Base-by-base conservation (phyloP, 2,797 vertebrate genomes). In the Loris lydekkerianus region DNA sequence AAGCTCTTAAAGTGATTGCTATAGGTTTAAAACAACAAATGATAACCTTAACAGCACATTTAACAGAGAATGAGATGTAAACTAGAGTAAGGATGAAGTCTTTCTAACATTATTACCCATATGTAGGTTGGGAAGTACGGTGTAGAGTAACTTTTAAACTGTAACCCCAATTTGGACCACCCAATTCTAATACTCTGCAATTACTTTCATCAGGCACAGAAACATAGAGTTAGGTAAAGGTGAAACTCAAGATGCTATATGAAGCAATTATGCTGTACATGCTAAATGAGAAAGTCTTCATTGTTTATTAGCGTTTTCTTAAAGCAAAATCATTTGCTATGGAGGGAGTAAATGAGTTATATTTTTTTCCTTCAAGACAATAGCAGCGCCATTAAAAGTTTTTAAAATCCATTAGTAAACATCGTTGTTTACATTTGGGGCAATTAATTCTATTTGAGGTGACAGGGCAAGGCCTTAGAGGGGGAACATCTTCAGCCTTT, bases 371-470 rank as follows among this genome's bases (percentile, higher is more conserved):
- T 91, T 91, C 58, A 77, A 95, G 84, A 80, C 49, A 97, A 91
- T 75, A 92, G 70, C 78, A 83, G 31, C 69, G 81, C 72, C 96
- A 89, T 86, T 89, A 56, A 72, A 92, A 86, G 65, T 93, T 93
- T 97, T 97, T 95, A 80, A 96, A 97, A 91, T 91, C 92, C 95
- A 96, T 89, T 95, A 86, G 93, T 97, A 97, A 97, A 98, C 93
- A 96, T 9, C 0, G 2, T 17, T 92, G 96, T 96, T 97, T 97
- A 92, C 29, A 2, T 97, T 96, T 49, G 21, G 27, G 85, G 78
- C 93, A 96, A 95, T 88, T 97, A 83, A 97, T 97, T 96, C 94
- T 95, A 61, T 3, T 34, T 72, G 46, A 49, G 70, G 73, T 94
- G 95, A 97, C 83, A 97, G 83, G 91, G 56, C 67, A 89, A 95